phyloP scores from a whole-genome alignment of 2,888 invertebrate genomes.

The Sphaerophoria rueppellii region DNA sequence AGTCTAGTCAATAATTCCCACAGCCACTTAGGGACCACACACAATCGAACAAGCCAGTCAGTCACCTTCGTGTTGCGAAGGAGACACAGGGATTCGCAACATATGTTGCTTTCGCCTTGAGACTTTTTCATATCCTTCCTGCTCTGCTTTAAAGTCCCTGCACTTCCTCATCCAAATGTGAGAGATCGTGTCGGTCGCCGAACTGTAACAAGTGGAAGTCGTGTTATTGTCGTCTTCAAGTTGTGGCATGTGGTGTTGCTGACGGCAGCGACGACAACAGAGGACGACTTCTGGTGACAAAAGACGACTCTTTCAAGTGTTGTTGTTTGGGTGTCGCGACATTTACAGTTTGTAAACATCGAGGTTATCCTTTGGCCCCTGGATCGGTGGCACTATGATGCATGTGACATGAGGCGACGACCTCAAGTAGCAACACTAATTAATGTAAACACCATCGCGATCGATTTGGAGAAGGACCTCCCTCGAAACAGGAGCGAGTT shows the following conservation, averaged over 20 bases:
- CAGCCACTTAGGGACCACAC: conserved; percentile 64
- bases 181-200: conserved; percentile 45
- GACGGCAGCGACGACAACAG: conserved; percentile 36
- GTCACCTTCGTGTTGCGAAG: conserved; percentile 34
- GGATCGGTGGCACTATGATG: background rate
- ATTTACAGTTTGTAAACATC: conserved; percentile 70
- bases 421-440: conserved; percentile 71
- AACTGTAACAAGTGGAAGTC: conserved; percentile 62
- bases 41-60: conserved; percentile 1
- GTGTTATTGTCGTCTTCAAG: conserved; percentile 50
- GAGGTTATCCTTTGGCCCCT: conserved; percentile 48
- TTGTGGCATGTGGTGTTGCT: conserved; percentile 66
- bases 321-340: conserved; percentile 71
- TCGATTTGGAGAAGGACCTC: conserved; percentile 34
- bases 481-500: conserved; percentile 41
- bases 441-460: conserved; percentile 67
- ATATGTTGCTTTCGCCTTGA: conserved; percentile 47
- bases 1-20: conserved; percentile 66
- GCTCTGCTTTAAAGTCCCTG: background rate
- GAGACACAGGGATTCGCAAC: conserved; percentile 58
- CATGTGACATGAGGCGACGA: conserved; percentile 58
- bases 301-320: conserved; percentile 64
- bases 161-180: conserved; percentile 41
- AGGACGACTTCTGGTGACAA: conserved; percentile 21
- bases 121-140: conserved; percentile 56